Percentiles rank a stretch among this genome's conserved stretches.
phyloP scores from a whole-genome alignment of 2,113 vertebrate species.

The Lipophrys pholis region DNA sequence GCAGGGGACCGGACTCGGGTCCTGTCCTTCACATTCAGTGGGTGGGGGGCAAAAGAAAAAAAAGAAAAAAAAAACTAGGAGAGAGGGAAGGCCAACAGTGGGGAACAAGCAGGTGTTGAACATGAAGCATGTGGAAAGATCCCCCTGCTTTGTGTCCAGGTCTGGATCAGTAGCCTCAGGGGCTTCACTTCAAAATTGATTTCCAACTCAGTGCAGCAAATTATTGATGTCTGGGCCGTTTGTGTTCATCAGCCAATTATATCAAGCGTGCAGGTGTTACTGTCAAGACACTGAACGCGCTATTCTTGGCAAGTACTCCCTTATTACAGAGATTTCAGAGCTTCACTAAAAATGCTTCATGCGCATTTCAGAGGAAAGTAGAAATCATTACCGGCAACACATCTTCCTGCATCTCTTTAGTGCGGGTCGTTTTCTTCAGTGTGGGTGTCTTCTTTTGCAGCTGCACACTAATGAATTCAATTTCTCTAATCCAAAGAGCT shows the following conservation, averaged over 20 bases:
- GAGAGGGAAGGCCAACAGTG: background rate
- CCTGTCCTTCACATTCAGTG: constrained; percentile 53
- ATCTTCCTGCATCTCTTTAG: background rate
- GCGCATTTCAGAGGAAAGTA: constrained; percentile 23
- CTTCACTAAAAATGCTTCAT: constrained; percentile 42
- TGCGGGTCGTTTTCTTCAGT: background rate
- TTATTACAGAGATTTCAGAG: constrained; percentile 9
- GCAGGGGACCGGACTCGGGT: constrained; percentile 48
- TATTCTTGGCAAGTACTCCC: constrained; percentile 20
- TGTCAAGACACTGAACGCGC: constrained; percentile 14
- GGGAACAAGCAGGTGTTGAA: constrained; percentile 35
- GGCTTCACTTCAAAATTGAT: constrained; percentile 51
- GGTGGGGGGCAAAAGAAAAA: constrained; percentile 15
- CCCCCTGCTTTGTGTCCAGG: constrained; percentile 32
- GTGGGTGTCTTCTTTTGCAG: background rate
- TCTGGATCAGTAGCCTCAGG: constrained; percentile 62
- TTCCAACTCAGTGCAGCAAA: constrained; percentile 36
- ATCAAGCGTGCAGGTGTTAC: constrained; percentile 26
- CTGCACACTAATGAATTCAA: background rate
- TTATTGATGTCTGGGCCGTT: constrained; percentile 50
- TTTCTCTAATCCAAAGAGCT: constrained; percentile 63
- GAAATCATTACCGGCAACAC: background rate
- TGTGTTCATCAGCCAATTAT: constrained; percentile 54
- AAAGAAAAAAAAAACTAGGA: constrained; percentile 23
- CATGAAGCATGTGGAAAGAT: constrained; percentile 37